Evolutionary conservation across 1,140 invertebrate species (phyloP), one percentile per base, ranked within the genome.

Genomic region (Lepidostoma basale): DNA sequence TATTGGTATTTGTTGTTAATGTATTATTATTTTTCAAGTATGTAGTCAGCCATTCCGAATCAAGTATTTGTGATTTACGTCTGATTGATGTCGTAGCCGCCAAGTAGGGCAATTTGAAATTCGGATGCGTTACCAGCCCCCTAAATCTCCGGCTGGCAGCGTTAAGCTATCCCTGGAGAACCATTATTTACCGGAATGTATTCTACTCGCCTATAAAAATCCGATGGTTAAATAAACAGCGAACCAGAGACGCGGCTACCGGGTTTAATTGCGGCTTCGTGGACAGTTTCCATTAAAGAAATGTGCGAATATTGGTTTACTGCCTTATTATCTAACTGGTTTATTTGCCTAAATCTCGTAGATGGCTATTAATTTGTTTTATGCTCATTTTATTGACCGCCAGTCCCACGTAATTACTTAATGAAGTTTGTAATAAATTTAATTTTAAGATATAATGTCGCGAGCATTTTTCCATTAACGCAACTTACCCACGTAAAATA

Each of bases 141-240:
- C 39, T 67, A 67, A 71, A 71, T 71, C 69, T 64, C 59, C 49
- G 33, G 52, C 47, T 23, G 54, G 58, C 59, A 59, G 20, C 62
- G 22, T 63, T 71, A 71, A 71, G 64, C 60, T 64, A 59, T 20
- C 69, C 60, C 44, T 30, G 1, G 69, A 65, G 69, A 67, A 16
- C 47, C 49, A 71, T 71, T 67, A 71, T 58, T 71, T 67, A 67
- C 52, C 16, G 39, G 54, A 71, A 71, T 71, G 69, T 71, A 67
- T 67, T 71, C 59, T 60, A 12, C 33, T 47, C 36, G 33, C 64
- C 36, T 26, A 63, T 70, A 70, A 71, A 71, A 71, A 67, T 71
- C 64, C 64, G 65, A 71, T 71, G 69, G 69, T 45, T 44, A 71
- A 71, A 71, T 71, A 64, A 67, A 71, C 49, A 62, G 62, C 28